Evolutionary conservation across 2,113 vertebrate species (phyloP).

Genomic region (Pelecanus crispus): DNA sequence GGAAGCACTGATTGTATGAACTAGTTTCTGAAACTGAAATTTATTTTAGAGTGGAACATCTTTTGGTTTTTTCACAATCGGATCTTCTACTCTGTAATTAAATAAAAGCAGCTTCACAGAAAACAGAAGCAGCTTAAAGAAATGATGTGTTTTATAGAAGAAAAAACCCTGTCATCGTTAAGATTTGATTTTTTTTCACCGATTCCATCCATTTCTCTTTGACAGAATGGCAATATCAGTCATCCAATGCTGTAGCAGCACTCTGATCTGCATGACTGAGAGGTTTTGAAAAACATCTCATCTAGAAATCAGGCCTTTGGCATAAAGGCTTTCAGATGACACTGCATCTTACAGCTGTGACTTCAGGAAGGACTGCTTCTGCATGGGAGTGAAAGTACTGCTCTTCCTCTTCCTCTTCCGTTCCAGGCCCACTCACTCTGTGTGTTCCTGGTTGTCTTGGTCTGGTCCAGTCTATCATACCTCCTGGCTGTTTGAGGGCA

Average conservation of each 20-base stretch:
- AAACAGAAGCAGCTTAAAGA: neutral
- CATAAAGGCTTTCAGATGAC: neutral
- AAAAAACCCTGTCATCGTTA: neutral
- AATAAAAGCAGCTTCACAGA: neutral
- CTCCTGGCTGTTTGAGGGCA: neutral
- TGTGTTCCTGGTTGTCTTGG: neutral
- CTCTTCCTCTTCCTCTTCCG: neutral
- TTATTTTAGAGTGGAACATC: neutral
- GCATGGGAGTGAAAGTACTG: rapidly evolving
- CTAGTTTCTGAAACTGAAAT: neutral
- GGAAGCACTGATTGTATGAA: neutral
- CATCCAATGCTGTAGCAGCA: neutral
- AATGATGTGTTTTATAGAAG: neutral
- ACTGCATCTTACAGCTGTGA: neutral
- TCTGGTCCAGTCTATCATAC: neutral
- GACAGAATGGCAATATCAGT: neutral
- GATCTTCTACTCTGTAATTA: neutral
- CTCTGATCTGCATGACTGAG: neutral
- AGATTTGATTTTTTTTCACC: neutral
- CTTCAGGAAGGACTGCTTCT: neutral
- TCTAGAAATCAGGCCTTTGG: neutral
- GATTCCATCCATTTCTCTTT: neutral
- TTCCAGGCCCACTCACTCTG: neutral
- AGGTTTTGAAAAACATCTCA: neutral
- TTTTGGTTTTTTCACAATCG: neutral